Evolutionary conservation across 1,140 invertebrate genomes (phyloP).

Genomic region (Magallana ariakensis): DNA sequence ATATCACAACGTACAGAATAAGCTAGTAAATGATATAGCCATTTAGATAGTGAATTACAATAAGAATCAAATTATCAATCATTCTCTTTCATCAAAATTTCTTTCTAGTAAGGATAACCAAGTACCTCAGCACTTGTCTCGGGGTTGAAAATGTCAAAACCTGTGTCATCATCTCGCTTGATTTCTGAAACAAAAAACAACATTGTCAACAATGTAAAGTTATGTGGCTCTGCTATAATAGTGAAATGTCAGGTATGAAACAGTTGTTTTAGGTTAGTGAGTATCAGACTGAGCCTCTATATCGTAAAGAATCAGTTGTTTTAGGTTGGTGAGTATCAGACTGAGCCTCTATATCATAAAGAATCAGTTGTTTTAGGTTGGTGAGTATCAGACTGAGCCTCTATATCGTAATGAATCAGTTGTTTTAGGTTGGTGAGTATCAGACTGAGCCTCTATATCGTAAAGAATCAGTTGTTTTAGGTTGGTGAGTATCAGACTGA

Average conservation of each 20-base stretch:
- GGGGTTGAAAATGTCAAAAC: constrained; percentile 76
- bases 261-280: background rate
- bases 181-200: constrained; percentile 58
- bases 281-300: too few species aligned
- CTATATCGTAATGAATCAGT: background rate
- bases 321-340: background rate
- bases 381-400: background rate
- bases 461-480: background rate
- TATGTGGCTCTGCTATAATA: background rate
- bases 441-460: too few species aligned
- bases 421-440: background rate
- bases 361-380: background rate
- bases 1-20: too few species aligned
- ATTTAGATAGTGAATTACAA: too few species aligned
- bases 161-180: constrained; percentile 70
- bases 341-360: too few species aligned
- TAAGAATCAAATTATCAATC: too few species aligned
- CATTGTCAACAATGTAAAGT: background rate
- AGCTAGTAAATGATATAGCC: too few species aligned
- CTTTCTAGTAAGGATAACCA: too few species aligned
- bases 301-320: background rate
- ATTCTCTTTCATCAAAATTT: too few species aligned
- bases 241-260: background rate
- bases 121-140: constrained; percentile 74
- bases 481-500: background rate